phyloP scores from a whole-genome alignment of 2,113 vertebrate species.

The Scatophagus argus region DNA sequence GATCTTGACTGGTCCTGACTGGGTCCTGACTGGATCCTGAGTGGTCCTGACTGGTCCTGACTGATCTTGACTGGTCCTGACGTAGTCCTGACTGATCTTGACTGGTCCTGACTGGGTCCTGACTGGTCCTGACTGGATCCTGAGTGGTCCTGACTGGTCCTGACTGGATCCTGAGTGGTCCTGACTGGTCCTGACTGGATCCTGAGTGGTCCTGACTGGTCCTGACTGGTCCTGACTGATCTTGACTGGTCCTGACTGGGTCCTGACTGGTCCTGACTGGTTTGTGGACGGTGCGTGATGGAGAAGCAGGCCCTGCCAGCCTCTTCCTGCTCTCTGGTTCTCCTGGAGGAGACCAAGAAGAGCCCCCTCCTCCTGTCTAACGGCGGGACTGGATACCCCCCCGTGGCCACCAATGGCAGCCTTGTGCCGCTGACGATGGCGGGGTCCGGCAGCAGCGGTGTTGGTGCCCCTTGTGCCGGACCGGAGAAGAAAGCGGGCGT shows the following conservation, averaged over 20 bases:
- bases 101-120: neutral
- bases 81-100: neutral
- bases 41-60: neutral
- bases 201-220: neutral
- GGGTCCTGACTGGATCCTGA: neutral
- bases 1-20: no score
- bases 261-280: neutral
- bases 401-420: slow-evolving; percentile 59
- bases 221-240: neutral
- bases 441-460: slow-evolving; percentile 15
- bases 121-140: no score
- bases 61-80: neutral
- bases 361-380: slow-evolving; percentile 75
- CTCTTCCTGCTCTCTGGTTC: slow-evolving; percentile 75
- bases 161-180: no score
- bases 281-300: slow-evolving; percentile 54
- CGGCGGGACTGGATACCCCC: slow-evolving; percentile 51
- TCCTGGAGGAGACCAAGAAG: slow-evolving; percentile 81
- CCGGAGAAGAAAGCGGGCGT: slow-evolving; percentile 46
- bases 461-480: slow-evolving; percentile 31
- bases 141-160: no score
- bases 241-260: neutral
- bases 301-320: slow-evolving; percentile 77
- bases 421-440: slow-evolving; percentile 44
- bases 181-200: no score